A percentile compares a stretch with the other conserved stretches of the same genome.
phyloP scores from a whole-genome alignment of 2,888 invertebrate species.

The Aspidapion aeneum region DNA sequence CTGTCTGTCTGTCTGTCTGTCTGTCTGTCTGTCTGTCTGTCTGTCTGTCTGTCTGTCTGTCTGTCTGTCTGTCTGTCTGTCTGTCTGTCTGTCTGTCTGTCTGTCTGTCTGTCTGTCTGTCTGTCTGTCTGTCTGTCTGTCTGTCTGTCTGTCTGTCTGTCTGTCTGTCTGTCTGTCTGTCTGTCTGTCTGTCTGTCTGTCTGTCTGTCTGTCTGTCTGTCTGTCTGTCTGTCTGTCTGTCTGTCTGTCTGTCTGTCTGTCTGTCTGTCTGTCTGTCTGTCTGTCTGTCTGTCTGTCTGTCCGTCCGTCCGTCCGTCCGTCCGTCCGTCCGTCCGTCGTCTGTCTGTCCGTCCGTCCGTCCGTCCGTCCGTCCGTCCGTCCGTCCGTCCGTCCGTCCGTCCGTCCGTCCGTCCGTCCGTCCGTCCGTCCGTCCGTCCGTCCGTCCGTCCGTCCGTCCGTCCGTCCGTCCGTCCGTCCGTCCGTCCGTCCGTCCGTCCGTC shows the following conservation, averaged over 20 bases:
- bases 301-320: too few relatives aligned
- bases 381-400: conserved; percentile 13
- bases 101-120: conserved; percentile 15
- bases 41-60: conserved; percentile 16
- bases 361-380: conserved; percentile 9
- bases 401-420: conserved; percentile 11
- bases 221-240: conserved; percentile 15
- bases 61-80: conserved; percentile 17
- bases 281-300: too few relatives aligned
- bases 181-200: conserved; percentile 14
- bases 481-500: conserved; percentile 13
- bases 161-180: conserved; percentile 15
- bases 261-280: conserved; percentile 14
- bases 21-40: conserved; percentile 17
- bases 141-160: conserved; percentile 9
- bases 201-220: conserved; percentile 15
- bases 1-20: conserved; percentile 14
- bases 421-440: conserved; percentile 15
- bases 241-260: conserved; percentile 16
- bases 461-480: conserved; percentile 13
- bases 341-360: too few relatives aligned
- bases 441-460: conserved; percentile 14
- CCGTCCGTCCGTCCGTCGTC: too few relatives aligned
- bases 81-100: conserved; percentile 16
- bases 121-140: conserved; percentile 12